Percentiles rank a stretch among this genome's conserved stretches.
phyloP scores from a whole-genome alignment of 2,113 vertebrate species.

The Procavia capensis region DNA sequence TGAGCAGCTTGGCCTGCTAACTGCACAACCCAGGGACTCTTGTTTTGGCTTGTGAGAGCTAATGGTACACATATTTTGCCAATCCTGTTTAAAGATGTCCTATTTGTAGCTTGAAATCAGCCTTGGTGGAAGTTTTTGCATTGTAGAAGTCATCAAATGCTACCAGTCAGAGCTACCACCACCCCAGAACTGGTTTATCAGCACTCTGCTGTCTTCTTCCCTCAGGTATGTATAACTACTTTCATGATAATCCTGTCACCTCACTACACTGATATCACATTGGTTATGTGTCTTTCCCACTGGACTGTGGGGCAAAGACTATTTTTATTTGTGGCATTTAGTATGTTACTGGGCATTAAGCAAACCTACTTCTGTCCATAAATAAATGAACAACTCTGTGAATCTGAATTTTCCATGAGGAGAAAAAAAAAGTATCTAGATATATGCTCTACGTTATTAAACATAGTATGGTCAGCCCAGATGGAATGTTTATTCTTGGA shows the following conservation, averaged over 20 bases:
- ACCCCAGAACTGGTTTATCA: background rate
- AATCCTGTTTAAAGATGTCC: background rate
- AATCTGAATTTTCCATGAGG: background rate
- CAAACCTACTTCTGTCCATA: background rate
- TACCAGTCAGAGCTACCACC: background rate
- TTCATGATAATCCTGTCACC: background rate
- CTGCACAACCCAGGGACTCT: background rate
- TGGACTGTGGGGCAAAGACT: background rate
- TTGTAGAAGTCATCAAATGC: background rate
- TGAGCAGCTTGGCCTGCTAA: background rate
- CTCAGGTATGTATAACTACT: background rate
- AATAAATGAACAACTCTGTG: background rate
- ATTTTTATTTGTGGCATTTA: background rate
- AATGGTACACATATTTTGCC: background rate
- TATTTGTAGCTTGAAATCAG: background rate
- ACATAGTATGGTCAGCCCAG: background rate
- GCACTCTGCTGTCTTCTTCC: background rate
- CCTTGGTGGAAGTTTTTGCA: background rate
- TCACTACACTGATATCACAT: background rate
- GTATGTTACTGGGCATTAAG: background rate
- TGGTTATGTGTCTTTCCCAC: background rate
- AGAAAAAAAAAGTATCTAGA: background rate
- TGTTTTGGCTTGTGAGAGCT: background rate
- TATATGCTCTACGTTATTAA: background rate
- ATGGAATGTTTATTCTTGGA: background rate